Evolutionary conservation across 2,888 invertebrate species (phyloP), one percentile per base, ranked within the genome.

Genomic region (Stratiomys singularior): DNA sequence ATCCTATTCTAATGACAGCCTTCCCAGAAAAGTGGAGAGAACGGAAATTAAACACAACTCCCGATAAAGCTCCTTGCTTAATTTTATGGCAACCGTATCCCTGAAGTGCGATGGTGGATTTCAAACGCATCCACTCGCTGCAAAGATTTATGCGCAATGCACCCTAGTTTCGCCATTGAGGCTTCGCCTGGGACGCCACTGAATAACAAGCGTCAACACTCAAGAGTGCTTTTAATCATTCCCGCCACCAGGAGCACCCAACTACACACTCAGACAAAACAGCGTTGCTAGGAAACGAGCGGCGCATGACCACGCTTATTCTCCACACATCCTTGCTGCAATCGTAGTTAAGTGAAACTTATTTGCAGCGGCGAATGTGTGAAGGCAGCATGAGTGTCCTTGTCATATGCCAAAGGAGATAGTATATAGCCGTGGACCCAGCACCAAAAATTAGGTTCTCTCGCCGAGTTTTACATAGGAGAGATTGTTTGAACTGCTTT

Each of bases 31-130:
- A n/a, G 18, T 0, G 25, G 21, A 25, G 25, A 71, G 1, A 25
- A 15, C 5, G 27, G 56, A 27, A 52, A 28, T 47, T 25, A 9
- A 25, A 23, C 37, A 47, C 46, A 25, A n/a, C 25, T 28, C 25
- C 37, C 58, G 37, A 27, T 5, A 58, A 58, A 74, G 74, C 60
- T 74, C 58, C 60, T 13, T 3, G 18, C 23, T 27, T 11, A 60
- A 23, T 46, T 74, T 74, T 30, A 1, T 56, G 9, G 15, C 44
- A 30, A 15, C 27, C 74, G 58, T 30, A 72, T 56, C 74, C 30
- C 74, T 60, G 52, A 58, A 37, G 37, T 58, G 58, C 74, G 37
- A 74, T 74, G 74, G 74, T 47, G 74, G 60, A 74, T 58, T 37
- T 58, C 37, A 37, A 58, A 37, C 15, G 60, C 30, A 72, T 44